Base-by-base conservation (phyloP, 2,113 vertebrate genomes). In the Nesoenas mayeri region DNA sequence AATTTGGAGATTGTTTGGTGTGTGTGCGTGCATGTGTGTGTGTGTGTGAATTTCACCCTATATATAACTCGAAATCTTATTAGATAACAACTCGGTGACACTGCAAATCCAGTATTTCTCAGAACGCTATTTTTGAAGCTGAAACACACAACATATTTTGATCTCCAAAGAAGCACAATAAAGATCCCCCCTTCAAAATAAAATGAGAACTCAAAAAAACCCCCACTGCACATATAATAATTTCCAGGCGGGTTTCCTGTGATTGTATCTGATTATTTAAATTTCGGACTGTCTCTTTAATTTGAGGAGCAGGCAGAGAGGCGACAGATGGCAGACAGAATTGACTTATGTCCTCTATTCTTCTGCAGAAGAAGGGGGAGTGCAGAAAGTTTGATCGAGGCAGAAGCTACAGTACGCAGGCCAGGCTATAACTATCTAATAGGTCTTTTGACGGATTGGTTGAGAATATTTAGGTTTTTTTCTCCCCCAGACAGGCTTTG, bases 291-390 rank as follows among this genome's bases (percentile, higher is more conserved):
- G 96, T 98, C 96, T 98, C 97, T 98, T 98, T 98, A 98, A 98
- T 97, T 98, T 97, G 97, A 98, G 97, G 97, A 97, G 97, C 93
- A 69, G 96, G 91, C 97, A 97, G 96, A 97, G 92, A 94, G 96
- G 94, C 96, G 97, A 98, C 99, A 99, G 98, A 99, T 99, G 99
- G 98, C 97, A 98, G 98, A 98, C 97, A 98, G 98, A 98, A 98
- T 97, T 98, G 98, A 98, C 98, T 98, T 98, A 98, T 98, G 98
- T 98, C 98, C 98, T 98, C 98, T 97, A 98, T 98, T 98, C 97
- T 98, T 96, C 98, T 98, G 95, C 97, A 96, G 95, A 98, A 97
- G 97, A 98, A 98, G 97, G 97, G 97, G 98, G 97, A 95, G 93
- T 93, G 92, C 93, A 97, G 98, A 97, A 98, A 98, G 96, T 97